Evolutionary conservation across 1,140 invertebrate species (phyloP).

Genomic region (Nephila pilipes): DNA sequence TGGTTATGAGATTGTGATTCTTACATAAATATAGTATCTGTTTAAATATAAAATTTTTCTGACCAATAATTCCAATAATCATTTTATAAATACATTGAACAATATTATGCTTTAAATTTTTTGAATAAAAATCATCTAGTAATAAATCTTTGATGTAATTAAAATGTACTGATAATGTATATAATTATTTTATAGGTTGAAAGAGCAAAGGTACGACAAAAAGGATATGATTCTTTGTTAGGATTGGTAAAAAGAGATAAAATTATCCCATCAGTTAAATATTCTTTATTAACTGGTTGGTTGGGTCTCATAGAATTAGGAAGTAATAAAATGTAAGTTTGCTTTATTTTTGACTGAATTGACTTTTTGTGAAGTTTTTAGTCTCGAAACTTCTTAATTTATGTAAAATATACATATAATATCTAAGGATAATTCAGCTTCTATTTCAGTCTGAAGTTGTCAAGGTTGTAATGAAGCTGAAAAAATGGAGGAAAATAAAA

Average conservation of each 20-base stretch:
- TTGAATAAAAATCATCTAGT: not conserved
- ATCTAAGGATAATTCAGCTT: too few species aligned
- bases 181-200: slow-evolving; percentile 82
- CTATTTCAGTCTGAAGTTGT: too few species aligned
- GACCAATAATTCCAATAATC: too few species aligned
- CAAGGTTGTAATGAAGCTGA: too few species aligned
- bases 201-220: slow-evolving; percentile 87
- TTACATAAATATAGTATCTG: too few species aligned
- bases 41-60: too few species aligned
- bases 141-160: not conserved
- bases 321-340: slow-evolving; percentile 67
- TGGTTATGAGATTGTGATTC: not conserved
- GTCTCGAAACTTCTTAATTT: too few species aligned
- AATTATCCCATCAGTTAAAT: slow-evolving; percentile 88
- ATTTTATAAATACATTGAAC: too few species aligned
- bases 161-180: too few species aligned
- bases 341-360: not conserved
- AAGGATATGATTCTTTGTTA: slow-evolving; percentile 88
- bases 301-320: slow-evolving; percentile 85
- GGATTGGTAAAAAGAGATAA: slow-evolving; percentile 85
- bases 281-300: slow-evolving; percentile 90
- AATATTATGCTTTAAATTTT: too few species aligned
- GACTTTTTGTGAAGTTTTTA: not conserved
- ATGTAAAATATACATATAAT: too few species aligned
- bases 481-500: too few species aligned